phyloP scores from a whole-genome alignment of 2,113 vertebrate genomes.

The Caloenas nicobarica region DNA sequence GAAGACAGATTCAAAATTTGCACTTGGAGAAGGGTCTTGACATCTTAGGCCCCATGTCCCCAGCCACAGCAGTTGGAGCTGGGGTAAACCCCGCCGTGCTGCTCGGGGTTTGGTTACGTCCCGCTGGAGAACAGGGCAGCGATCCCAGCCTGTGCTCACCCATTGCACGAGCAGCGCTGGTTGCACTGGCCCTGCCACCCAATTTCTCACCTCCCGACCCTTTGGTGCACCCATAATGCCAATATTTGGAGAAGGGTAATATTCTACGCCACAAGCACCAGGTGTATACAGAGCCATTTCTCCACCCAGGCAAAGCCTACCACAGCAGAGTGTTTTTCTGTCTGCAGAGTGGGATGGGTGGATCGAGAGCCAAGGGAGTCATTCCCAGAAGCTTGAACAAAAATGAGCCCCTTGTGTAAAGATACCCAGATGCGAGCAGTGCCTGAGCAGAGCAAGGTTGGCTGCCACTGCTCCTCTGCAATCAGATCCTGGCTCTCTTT shows the following conservation, averaged over 20 bases:
- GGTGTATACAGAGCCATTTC: neutral
- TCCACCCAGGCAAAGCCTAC: neutral
- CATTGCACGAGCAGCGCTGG: neutral
- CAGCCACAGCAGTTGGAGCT: neutral
- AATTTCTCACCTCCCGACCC: neutral
- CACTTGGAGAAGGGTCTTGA: neutral
- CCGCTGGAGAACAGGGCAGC: neutral
- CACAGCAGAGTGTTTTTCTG: neutral
- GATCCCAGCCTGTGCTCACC: neutral
- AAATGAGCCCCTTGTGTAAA: neutral
- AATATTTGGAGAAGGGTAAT: neutral
- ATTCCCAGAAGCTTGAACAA: neutral
- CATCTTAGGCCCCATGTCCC: neutral
- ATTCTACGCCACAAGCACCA: neutral
- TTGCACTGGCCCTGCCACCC: neutral
- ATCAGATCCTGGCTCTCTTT: neutral
- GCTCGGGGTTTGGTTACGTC: neutral
- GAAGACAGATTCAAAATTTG: neutral
- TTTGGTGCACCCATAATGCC: neutral
- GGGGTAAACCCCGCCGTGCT: neutral
- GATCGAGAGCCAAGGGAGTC: neutral
- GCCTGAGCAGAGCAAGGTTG: neutral
- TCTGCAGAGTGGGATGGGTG: neutral
- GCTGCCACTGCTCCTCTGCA: neutral
- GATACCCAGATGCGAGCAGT: neutral